Base-by-base conservation (phyloP, 2,113 vertebrate genomes). In the Crotalus viridis region DNA sequence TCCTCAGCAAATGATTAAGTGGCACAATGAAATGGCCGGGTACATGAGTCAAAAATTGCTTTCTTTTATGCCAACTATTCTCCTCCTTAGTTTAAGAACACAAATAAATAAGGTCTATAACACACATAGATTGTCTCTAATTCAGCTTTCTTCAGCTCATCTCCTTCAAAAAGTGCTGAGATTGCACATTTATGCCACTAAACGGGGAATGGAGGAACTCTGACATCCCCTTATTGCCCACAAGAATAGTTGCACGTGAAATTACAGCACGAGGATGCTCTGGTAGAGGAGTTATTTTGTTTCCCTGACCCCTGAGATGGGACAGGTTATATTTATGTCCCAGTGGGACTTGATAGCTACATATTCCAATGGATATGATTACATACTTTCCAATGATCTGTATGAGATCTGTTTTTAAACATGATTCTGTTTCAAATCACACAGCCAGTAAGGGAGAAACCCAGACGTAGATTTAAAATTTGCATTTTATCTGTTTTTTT, bases 281-380 rank as follows among this genome's bases (percentile, higher is more conserved):
- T 26, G n/a, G 33, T 19, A 43, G 85, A 61, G 24, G 24, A 54
- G 87, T 90, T 94, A 64, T 3, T 74, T 94, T 89, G 95, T 93
- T 92, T 93, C 92, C 92, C 91, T 93, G 61, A 94, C 21, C 86
- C 93, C 93, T 54, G 93, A 95, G 91, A 91, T 64, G 0, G 1
- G 0, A 3, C 85, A 94, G 95, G 85, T 93, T 94, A 88, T 81
- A 91, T 93, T 88, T 93, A 55, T 93, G 89, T 87, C 92, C 64
- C 56, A 64, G n/a, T 69, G 89, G 81, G 89, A 90, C 56, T 61
- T 46, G 26, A 89, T 93, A 87, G 90, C 81, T 87, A 64, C 48
- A 87, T 93, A 93, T 89, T 87, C 48, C 74, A 87, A 51, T 61
- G 92, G 81, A 81, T 93, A 64, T 85, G 51, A 33, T 90, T 90